Percentiles rank a stretch among this genome's conserved stretches.
Conservation (phyloP, 2,113 vertebrate genomes). For the Callionymus lyra region DNA sequence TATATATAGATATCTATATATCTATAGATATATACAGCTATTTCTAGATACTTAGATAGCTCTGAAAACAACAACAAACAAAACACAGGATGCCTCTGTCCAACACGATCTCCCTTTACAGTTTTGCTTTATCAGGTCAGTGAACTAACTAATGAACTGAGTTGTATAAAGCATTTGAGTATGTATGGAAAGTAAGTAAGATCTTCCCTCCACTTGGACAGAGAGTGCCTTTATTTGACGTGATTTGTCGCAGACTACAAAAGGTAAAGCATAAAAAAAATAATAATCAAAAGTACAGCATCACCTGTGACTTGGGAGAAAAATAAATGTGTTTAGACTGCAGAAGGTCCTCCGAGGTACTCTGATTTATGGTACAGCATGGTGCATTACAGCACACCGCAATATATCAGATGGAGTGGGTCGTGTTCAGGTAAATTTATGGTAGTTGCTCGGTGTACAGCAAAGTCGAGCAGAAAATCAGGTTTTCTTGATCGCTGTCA, state of each 20-base stretch:
- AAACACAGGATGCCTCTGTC: no score
- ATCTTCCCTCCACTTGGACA: no score
- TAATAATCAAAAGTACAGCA: slow-evolving; percentile 33
- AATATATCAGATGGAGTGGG: slow-evolving; percentile 51
- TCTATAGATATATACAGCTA: no score
- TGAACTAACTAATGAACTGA: no score
- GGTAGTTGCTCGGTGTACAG: slow-evolving; percentile 12
- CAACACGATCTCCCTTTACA: no score
- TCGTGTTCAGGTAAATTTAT: slow-evolving; percentile 45
- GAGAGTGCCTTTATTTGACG: no score
- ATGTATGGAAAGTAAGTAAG: no score
- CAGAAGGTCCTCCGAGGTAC: slow-evolving; percentile 50
- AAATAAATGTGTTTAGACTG: slow-evolving; percentile 49
- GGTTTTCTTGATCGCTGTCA: slow-evolving; percentile 32
- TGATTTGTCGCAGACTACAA: slow-evolving; percentile 34
- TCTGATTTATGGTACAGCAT: slow-evolving; percentile 60
- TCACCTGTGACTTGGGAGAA: slow-evolving; percentile 28
- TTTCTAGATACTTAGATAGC: no score
- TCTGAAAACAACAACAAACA: no score
- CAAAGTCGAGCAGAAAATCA: slow-evolving; percentile 19
- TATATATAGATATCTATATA: no score
- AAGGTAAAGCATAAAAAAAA: not conserved
- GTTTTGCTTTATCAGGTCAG: no score
- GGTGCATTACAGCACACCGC: slow-evolving; percentile 45
- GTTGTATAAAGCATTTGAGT: no score